A percentile compares a stretch with the other conserved stretches of the same genome.
phyloP scores from a whole-genome alignment of 1,140 invertebrate species.

The Zaprionus vittiger region DNA sequence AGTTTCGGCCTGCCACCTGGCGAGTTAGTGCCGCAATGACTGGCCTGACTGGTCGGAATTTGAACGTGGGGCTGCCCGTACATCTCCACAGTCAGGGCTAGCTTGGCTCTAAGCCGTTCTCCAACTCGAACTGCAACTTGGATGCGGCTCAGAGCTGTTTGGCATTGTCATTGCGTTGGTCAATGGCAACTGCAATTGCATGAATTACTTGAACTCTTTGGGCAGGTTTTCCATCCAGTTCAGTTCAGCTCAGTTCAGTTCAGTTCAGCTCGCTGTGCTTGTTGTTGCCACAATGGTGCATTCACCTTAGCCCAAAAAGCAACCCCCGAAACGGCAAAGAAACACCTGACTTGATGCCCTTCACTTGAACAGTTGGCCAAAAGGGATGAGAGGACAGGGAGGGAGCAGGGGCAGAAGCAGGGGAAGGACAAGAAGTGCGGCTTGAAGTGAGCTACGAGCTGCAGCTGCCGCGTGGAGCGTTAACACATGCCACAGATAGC shows the following conservation, averaged over 20 bases:
- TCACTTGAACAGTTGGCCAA: slow-evolving; percentile 38
- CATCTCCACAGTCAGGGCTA: neutral
- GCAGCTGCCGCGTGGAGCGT: slow-evolving; percentile 32
- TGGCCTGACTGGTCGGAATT: slow-evolving; percentile 68
- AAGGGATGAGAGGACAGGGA: neutral
- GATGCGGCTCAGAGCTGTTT: slow-evolving; percentile 26
- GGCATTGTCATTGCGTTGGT: slow-evolving; percentile 65
- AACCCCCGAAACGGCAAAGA: slow-evolving; percentile 45
- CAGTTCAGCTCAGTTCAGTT: neutral
- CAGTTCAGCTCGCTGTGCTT: slow-evolving; percentile 2
- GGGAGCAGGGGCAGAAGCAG: neutral
- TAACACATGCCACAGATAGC: slow-evolving; percentile 47
- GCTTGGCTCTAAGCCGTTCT: neutral
- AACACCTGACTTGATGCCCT: slow-evolving; percentile 65
- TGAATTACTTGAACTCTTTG: slow-evolving; percentile 38
- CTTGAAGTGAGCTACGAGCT: slow-evolving; percentile 23
- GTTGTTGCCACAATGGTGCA: slow-evolving; percentile 42
- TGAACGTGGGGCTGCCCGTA: slow-evolving; percentile 12
- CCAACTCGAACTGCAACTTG: neutral
- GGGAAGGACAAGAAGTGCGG: neutral
- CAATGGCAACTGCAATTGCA: slow-evolving; percentile 65
- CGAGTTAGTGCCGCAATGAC: slow-evolving; percentile 71
- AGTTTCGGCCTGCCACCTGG: slow-evolving; percentile 44
- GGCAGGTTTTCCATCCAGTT: slow-evolving; percentile 54
- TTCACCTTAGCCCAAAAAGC: slow-evolving; percentile 67